Conservation (phyloP, 2,113 vertebrate genomes). For the Syrrhaptes paradoxus region DNA sequence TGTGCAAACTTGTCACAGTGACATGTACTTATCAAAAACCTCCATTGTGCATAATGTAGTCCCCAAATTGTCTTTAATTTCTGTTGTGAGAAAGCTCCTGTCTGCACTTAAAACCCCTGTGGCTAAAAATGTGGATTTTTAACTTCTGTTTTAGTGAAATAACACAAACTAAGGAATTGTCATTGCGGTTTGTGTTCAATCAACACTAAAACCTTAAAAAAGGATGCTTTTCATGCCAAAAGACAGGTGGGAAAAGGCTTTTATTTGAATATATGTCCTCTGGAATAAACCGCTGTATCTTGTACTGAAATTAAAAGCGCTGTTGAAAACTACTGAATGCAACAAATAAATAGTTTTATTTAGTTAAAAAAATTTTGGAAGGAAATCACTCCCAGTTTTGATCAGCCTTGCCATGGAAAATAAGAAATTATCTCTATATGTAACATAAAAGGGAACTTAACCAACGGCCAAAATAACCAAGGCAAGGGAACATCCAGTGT, state of each 20-base stretch:
- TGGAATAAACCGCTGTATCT: background rate
- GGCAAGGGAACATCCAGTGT: background rate
- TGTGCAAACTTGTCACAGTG: background rate
- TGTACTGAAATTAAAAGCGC: background rate
- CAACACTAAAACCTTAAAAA: background rate
- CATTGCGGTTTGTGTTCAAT: background rate
- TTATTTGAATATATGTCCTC: background rate
- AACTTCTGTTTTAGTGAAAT: background rate
- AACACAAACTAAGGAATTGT: background rate
- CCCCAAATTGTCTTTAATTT: background rate
- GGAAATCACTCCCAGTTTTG: background rate
- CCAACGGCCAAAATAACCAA: slow-evolving; percentile 20
- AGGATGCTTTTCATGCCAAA: background rate
- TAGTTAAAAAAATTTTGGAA: background rate
- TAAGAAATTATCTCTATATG: slow-evolving; percentile 4
- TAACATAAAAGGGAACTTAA: slow-evolving; percentile 14
- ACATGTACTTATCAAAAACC: background rate
- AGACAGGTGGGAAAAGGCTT: background rate
- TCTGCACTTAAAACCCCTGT: background rate
- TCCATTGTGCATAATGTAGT: background rate
- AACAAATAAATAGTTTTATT: background rate
- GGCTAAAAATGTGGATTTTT: background rate
- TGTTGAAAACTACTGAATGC: background rate
- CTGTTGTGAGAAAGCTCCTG: background rate
- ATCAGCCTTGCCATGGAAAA: background rate